phyloP scores from a whole-genome alignment of 37 sponge, comb jelly and placozoan genomes.

The Cliona cf. orientalis region DNA sequence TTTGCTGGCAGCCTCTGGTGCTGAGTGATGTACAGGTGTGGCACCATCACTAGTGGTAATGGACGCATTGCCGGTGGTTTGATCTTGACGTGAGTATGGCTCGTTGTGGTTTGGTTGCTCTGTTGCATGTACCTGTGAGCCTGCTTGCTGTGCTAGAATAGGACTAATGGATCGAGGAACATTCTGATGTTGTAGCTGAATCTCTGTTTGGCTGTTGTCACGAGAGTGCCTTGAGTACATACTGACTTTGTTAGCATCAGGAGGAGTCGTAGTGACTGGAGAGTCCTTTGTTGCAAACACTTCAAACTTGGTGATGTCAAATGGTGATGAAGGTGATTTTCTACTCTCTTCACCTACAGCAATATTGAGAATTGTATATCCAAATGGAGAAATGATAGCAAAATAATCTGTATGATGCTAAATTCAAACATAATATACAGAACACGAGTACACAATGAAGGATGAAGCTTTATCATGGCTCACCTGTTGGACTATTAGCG shows the following conservation, averaged over 20 bases:
- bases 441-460: not conserved
- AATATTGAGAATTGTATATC: not conserved
- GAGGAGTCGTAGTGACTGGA: constrained; percentile 28
- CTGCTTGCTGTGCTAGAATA: not conserved
- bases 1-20: too few relatives aligned
- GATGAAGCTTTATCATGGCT: not conserved
- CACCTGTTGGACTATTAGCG: not conserved
- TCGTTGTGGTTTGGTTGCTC: too few relatives aligned
- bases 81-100: too few relatives aligned
- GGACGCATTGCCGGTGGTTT: too few relatives aligned
- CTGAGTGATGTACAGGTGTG: too few relatives aligned
- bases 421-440: not conserved
- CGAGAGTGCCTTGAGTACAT: constrained; percentile 42
- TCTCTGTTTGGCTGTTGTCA: constrained; percentile 2
- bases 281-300: constrained; percentile 26
- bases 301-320: constrained; percentile 57
- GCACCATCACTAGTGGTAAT: too few relatives aligned
- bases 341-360: not conserved
- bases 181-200: not conserved
- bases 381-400: not conserved
- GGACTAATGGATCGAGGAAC: not conserved
- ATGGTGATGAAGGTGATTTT: constrained; percentile 26
- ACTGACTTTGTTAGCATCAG: not conserved
- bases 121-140: not conserved
- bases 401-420: not conserved